These are phyloP conservation scores for Turdus rufiventris DNA, from an alignment of 2,113 vertebrate genomes.

Conservation along the genomic window DNA sequence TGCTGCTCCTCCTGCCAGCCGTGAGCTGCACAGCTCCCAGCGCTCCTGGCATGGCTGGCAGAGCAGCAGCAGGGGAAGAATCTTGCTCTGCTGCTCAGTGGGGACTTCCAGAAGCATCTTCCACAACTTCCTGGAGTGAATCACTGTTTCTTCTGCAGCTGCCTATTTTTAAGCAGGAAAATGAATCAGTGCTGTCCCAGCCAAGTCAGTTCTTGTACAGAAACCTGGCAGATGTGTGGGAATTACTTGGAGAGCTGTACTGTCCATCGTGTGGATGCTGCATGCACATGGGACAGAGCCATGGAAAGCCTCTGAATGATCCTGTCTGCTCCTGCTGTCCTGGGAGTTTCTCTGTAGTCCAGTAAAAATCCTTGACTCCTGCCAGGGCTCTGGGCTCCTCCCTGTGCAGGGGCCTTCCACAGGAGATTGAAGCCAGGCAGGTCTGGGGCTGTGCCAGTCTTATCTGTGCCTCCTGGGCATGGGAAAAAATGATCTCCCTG, in stretches of 20 bases:
- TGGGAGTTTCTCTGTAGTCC: neutral
- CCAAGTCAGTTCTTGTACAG: neutral
- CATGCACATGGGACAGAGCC: neutral
- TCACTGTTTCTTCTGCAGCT: neutral
- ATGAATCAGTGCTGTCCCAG: neutral
- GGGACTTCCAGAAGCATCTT: neutral
- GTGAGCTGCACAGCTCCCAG: fast-evolving
- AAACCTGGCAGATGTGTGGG: neutral
- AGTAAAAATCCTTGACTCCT: neutral
- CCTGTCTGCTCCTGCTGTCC: neutral
- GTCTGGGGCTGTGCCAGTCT: neutral
- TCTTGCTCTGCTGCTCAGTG: neutral
- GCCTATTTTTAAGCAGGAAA: neutral
- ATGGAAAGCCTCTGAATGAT: neutral
- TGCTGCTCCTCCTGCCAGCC: neutral
- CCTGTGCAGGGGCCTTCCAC: fast-evolving
- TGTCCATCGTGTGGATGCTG: neutral
- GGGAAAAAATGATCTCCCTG: neutral
- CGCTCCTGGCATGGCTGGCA: neutral
- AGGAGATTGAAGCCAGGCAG: neutral
- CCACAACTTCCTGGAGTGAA: neutral
- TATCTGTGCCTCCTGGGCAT: neutral
- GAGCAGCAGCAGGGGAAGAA: neutral
- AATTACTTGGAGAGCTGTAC: neutral
- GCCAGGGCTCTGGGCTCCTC: neutral